These are phyloP conservation scores for Raja brachyura DNA, from an alignment of 2,113 vertebrate species.

Conservation along the genomic window DNA sequence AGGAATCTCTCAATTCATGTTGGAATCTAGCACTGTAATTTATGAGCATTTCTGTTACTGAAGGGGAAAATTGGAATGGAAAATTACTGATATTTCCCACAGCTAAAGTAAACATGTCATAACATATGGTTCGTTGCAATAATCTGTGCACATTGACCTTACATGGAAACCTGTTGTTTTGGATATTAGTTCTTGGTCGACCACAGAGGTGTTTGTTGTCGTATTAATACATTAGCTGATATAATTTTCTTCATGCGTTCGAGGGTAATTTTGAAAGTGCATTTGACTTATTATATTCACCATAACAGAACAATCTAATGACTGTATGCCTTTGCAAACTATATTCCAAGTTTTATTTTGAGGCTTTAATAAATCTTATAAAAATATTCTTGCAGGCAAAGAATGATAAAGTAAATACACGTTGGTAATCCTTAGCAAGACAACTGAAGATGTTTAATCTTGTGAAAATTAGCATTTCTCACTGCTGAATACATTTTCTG, in stretches of 20 bases:
- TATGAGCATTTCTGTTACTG: not conserved
- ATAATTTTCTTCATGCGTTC: not conserved
- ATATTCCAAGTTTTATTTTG: not conserved
- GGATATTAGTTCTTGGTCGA: not conserved
- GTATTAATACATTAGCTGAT: not conserved
- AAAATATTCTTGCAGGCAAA: not conserved
- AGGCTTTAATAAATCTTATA: not conserved
- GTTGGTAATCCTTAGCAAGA: not conserved
- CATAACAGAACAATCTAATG: not conserved
- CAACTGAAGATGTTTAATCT: not conserved
- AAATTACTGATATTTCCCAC: not conserved
- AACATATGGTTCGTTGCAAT: not conserved
- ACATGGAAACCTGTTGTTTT: not conserved
- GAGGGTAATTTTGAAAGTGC: not conserved
- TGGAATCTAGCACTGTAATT: not conserved
- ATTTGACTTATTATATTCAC: not conserved
- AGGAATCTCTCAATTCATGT: not conserved
- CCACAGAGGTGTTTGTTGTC: not conserved
- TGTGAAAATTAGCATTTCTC: not conserved
- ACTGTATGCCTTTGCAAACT: not conserved
- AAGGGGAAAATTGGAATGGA: not conserved
- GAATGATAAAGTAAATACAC: not conserved
- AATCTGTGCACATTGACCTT: not conserved
- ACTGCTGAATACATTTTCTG: not conserved
- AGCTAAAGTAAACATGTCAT: constrained; percentile 14